Evolutionary conservation across 2,888 invertebrate genomes (phyloP).

Genomic region (Tetragonisca angustula): DNA sequence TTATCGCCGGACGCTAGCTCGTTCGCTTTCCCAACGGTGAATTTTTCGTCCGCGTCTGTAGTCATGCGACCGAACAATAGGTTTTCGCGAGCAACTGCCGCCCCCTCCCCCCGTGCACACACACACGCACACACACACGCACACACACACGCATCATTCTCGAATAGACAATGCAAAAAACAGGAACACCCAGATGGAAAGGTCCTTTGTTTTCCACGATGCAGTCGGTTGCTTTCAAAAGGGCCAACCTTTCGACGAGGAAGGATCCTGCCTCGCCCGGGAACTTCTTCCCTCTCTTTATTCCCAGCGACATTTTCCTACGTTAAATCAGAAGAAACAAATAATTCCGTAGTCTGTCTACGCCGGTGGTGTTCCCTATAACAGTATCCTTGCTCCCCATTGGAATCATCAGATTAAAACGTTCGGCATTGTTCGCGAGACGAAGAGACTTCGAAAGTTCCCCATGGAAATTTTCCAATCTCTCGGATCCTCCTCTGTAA

Average conservation of each 20-base stretch:
- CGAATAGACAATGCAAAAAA: constrained; percentile 33
- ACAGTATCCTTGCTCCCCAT: background rate
- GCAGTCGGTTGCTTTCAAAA: constrained; percentile 48
- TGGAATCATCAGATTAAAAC: constrained; percentile 45
- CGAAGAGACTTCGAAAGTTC: background rate
- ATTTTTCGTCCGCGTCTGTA: constrained; percentile 52
- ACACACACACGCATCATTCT: background rate
- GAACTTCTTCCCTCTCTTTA: constrained; percentile 39
- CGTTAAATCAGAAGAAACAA: constrained; percentile 38
- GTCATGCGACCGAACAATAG: constrained; percentile 63
- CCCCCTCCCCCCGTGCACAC: background rate
- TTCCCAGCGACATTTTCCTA: background rate
- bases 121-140: background rate
- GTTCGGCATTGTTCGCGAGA: constrained; percentile 18
- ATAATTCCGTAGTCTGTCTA: constrained; percentile 27
- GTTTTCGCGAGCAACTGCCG: constrained; percentile 54
- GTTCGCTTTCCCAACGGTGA: constrained; percentile 52
- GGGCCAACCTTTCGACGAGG: constrained; percentile 38
- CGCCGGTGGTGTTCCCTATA: background rate
- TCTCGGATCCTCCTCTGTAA: background rate
- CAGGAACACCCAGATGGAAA: constrained; percentile 55
- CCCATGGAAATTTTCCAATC: constrained; percentile 42
- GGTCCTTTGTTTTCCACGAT: constrained; percentile 59
- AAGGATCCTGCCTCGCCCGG: constrained; percentile 40
- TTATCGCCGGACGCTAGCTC: constrained; percentile 34